Base-by-base conservation (phyloP, 2,113 vertebrate genomes). In the Crocuta crocuta region DNA sequence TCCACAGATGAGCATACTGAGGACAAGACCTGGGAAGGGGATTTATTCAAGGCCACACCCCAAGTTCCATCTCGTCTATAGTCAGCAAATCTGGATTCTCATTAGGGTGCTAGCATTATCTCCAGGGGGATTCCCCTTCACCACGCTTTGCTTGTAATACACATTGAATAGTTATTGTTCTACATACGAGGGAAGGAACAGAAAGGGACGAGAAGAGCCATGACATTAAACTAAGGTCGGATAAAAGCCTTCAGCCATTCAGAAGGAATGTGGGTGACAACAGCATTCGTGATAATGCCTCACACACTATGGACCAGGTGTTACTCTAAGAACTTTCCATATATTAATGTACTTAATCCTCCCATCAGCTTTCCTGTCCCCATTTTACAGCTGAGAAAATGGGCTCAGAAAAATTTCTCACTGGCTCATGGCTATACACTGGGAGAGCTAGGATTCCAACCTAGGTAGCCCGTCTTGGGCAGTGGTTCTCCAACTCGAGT, bases 361-460 rank as follows among this genome's bases (percentile, higher is more conserved):
- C 50, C n/a, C 10, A 86, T 86, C 17, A 92, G 84, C 28, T 48
- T 93, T 82, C 45, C 21, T 82, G 85, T 35, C 28, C 35, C 48
- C 45, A 96, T 83, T 94, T 94, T 82, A 82, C 15, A 95, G 33
- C n/a, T 78, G 39, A 89, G 28, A 16, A 97, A 95, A 92, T 28
- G 68, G 78, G 23, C 19, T 92, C 61, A 66, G 39, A 92, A 94
- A 78, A 45, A 23, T 70, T 84, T 89, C 71, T 65, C 68, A 82
- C 10, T 85, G 93, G 63, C 23, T 58, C 73, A 66, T 81, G 63
- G 23, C 81, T 61, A 81, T 89, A 31, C 28, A 91, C 61, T 50
- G 48, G 5, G 78, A 96, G 24, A 88, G 9, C 24, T 82, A 78
- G 61, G 45, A 73, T 91, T 85, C 43, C 31, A 94, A 71, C 43